Conservation (phyloP, 2,113 vertebrate species). For the Sigmodon hispidus region DNA sequence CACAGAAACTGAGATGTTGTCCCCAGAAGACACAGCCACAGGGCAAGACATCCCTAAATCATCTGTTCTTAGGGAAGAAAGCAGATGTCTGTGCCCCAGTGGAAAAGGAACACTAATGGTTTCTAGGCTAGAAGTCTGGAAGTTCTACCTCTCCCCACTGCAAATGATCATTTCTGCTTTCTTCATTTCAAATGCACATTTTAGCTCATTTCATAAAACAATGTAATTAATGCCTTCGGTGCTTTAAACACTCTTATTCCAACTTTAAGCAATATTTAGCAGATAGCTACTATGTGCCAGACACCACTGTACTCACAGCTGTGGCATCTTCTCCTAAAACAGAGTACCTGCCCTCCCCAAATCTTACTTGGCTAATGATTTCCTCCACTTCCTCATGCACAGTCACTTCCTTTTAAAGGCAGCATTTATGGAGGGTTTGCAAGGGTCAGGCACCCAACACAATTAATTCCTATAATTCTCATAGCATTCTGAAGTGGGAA, state of each 20-base stretch:
- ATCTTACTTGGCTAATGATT: background rate
- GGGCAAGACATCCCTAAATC: background rate
- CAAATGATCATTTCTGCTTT: background rate
- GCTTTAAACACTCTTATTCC: background rate
- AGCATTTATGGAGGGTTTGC: background rate
- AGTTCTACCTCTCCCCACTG: background rate
- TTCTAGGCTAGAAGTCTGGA: slow-evolving; percentile 22
- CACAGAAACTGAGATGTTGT: background rate
- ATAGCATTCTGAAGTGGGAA: background rate
- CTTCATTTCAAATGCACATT: slow-evolving; percentile 12
- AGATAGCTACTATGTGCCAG: background rate
- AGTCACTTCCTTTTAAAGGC: background rate
- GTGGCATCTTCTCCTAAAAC: background rate
- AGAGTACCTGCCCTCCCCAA: background rate
- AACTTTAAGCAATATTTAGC: background rate
- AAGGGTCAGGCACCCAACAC: background rate
- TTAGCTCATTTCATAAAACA: slow-evolving; percentile 35
- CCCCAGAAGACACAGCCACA: background rate
- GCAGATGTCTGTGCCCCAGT: background rate
- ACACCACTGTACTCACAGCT: background rate
- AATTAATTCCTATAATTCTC: slow-evolving; percentile 24
- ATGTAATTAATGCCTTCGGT: background rate
- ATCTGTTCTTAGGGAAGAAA: background rate
- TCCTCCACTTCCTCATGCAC: background rate
- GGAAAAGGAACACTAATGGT: slow-evolving; percentile 1